Conservation (phyloP, 1,140 invertebrate species). For the Steinernema khuongi region DNA sequence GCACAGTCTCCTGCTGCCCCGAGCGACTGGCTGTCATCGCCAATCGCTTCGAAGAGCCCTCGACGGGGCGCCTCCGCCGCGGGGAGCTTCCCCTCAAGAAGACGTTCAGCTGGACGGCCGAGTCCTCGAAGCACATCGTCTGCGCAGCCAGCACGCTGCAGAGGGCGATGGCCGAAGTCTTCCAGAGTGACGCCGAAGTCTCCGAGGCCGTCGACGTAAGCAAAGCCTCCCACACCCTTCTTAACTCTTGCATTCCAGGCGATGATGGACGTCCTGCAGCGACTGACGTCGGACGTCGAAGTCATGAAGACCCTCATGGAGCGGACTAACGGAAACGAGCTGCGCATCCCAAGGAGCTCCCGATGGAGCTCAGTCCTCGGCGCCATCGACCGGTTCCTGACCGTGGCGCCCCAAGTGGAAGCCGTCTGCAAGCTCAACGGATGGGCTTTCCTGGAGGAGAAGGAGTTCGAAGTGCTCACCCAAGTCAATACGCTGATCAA, state of each 20-base stretch:
- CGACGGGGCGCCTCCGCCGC: background rate
- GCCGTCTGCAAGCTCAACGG: background rate
- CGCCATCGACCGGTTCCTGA: background rate
- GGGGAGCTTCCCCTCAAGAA: background rate
- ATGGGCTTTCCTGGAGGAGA: background rate
- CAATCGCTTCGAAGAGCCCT: background rate
- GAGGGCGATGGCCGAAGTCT: background rate
- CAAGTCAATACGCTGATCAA: background rate
- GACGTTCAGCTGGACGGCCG: background rate
- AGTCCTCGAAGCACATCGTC: background rate
- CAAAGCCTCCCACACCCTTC: background rate
- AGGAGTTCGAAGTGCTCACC: background rate
- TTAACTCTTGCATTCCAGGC: background rate
- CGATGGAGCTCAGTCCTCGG: background rate
- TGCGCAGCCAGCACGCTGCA: background rate
- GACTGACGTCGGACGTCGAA: background rate
- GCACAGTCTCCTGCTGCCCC: background rate
- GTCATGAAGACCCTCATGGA: background rate
- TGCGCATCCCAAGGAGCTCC: background rate
- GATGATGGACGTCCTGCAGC: background rate
- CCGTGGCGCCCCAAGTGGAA: background rate
- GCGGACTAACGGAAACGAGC: background rate
- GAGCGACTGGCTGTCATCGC: background rate
- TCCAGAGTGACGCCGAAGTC: background rate
- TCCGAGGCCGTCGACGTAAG: background rate